These are phyloP conservation scores for Xylocampa areola DNA, from an alignment of 2,888 invertebrate genomes.

Conservation along the genomic window DNA sequence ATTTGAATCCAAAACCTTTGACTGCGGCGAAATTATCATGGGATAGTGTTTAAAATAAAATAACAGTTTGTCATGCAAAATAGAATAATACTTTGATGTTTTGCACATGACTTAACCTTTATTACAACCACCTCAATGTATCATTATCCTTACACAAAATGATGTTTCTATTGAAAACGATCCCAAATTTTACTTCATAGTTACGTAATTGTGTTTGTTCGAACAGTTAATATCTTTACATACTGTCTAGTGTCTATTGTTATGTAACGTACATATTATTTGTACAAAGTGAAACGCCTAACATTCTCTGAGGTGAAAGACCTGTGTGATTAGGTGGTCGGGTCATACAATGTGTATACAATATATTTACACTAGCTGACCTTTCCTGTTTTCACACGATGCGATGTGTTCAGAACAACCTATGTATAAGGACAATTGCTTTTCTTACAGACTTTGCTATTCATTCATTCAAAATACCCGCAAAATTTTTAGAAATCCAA, in stretches of 20 bases:
- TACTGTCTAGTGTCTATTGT: conserved; percentile 34
- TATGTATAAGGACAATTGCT: too few relatives aligned
- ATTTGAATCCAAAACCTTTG: too few relatives aligned
- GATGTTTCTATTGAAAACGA: conserved; percentile 28
- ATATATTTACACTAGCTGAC: too few relatives aligned
- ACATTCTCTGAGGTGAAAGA: conserved; percentile 55
- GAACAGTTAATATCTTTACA: conserved; percentile 24
- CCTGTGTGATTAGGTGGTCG: conserved; percentile 31
- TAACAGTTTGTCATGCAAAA: conserved; percentile 14
- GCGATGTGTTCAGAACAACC: too few relatives aligned
- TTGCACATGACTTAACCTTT: too few relatives aligned
- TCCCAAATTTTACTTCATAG: conserved; percentile 12
- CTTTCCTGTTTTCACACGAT: too few relatives aligned
- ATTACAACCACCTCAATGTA: conserved; percentile 5
- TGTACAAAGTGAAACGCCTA: conserved; percentile 49
- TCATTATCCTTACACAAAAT: conserved; percentile 7
- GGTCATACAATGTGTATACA: background rate
- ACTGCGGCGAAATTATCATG: too few relatives aligned
- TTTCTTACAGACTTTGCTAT: too few relatives aligned
- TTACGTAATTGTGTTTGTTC: conserved; percentile 45
- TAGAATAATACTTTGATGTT: too few relatives aligned
- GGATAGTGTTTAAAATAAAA: conserved; percentile 4
- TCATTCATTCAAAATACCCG: too few relatives aligned
- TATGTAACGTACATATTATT: conserved; percentile 43
- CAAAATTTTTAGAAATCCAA: too few relatives aligned